Evolutionary conservation across 64 coral and sea anemone species (phyloP), one percentile per base, ranked within the genome.

Genomic region (Actinia equina): DNA sequence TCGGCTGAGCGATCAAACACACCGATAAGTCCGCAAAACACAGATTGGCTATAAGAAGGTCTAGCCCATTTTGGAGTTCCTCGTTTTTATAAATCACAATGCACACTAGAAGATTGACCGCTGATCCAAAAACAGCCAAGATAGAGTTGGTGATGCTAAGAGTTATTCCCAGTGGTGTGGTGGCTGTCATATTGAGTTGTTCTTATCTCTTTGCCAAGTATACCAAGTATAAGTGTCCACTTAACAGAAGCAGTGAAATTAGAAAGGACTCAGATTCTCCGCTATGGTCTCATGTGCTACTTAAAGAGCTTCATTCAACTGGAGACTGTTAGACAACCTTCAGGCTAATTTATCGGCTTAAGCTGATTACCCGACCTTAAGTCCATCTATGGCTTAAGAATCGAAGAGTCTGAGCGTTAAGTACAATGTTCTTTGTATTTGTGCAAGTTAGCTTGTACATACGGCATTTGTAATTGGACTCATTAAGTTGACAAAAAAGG

Each of bases 51-150:
- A 90, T 85, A 60, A 90, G 89, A 76, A 90, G 46, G 37, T 90
- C 79, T 17, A 90, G 49, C 4, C 79, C 89, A 60, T 90, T 77
- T 26, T 84, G 82, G 37, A 90, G 70, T 61, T 90, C 64, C 9
- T 44, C 65, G 70, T 90, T 90, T 86, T 86, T 77, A 16, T 54
- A 85, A 46, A 90, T 71, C 82, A 90, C 89, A 5, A 90, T 7
- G 22, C 64, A 22, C 0, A 90, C 82, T 30, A 86, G 58, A 59
- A 83, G 67, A 59, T 90, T 90, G 2, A 78, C n/a, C 0, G 84
- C 30, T 43, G 43, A 54, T 15, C 89, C 89, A 43, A 85, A 59
- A n/a, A 77, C 65, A 20, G 61, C 46, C 12, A 85, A 30, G 25
- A 84, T 1, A 7, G 43, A 61, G 42, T 90, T 90, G 16, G 78